Base-by-base conservation (phyloP, 2,888 invertebrate species). In the Thera britannica region DNA sequence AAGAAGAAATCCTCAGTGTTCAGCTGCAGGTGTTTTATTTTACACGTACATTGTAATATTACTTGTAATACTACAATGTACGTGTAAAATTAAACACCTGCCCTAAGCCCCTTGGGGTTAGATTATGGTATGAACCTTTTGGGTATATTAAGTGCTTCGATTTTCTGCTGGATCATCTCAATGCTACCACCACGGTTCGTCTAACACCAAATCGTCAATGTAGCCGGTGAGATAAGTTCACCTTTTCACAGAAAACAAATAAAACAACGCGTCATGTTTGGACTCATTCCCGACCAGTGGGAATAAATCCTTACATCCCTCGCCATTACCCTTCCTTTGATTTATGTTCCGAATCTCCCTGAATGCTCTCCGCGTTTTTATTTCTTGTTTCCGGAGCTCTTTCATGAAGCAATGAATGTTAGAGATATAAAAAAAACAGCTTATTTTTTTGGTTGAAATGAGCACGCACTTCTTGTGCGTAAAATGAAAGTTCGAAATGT, bases 241-340 rank as follows among this genome's bases (percentile, higher is more conserved):
- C 51, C 51, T 51, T 12, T 12, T 51, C 12, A 51, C 51, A 51
- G 23, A 12, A 55, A 36, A 38, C 38, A 56, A 2, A 59, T 12
- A 23, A 23, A 23, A 23, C 23, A 23, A 23, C 23, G 23, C 23
- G 23, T 23, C 23, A 52, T 62, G 35, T 46, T 57, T 57, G 38
- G 23, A 38, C 34, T 12, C 46, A 2, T 6, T 67, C 12, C 48
- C 58, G 44, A 6, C 59, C 67, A 51, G 56, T 46, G 63, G 59
- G 59, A 12, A 55, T 35, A 44, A 49, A n/a, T 44, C 55, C 9
- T 62, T 62, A 66, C 46, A 36, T 51, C 55, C 63, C 59, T 62
- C n/a, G 57, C 76, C 79, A 77, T 81, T 77, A 78, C 72, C 65
- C 67, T 62, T 71, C 71, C 78, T 79, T 77, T 82, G 83, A 84